Evolutionary conservation across 2,888 invertebrate genomes (phyloP).

Genomic region (Eupithecia vulgata): DNA sequence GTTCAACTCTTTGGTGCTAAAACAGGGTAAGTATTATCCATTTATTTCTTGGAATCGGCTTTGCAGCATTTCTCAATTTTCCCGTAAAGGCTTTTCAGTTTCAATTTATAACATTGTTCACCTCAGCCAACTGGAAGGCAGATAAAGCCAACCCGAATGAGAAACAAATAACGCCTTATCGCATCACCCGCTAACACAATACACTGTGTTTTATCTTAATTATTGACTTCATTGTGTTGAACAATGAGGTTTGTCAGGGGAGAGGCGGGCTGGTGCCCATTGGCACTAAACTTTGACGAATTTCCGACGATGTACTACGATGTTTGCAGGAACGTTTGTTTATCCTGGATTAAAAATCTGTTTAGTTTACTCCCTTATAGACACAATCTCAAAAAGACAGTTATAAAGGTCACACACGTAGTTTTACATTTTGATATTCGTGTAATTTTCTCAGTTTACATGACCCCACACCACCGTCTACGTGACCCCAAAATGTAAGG

Average conservation of each 20-base stretch:
- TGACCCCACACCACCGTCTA: no score
- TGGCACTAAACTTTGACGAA: conserved; percentile 13
- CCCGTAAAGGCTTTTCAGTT: not conserved
- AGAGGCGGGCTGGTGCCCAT: conserved; percentile 19
- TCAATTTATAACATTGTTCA: not conserved
- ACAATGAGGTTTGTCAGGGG: conserved; percentile 32
- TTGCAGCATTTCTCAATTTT: not conserved
- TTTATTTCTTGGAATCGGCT: not conserved
- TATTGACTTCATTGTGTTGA: conserved; percentile 34
- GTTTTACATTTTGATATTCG: no score
- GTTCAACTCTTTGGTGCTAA: no score
- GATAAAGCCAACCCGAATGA: conserved; percentile 25
- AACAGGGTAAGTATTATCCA: no score
- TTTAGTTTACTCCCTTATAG: no score
- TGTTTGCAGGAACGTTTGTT: not conserved
- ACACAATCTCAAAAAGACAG: no score
- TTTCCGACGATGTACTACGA: not conserved
- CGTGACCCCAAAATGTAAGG: no score
- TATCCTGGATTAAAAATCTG: not conserved
- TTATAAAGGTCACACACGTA: no score
- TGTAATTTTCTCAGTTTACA: no score
- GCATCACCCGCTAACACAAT: conserved; percentile 23
- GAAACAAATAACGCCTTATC: conserved; percentile 33
- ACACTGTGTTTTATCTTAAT: conserved; percentile 36
- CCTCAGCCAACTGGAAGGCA: conserved; percentile 32